phyloP scores from a whole-genome alignment of 53 echinoderm and acorn worm genomes.

The Zoroaster sp. region DNA sequence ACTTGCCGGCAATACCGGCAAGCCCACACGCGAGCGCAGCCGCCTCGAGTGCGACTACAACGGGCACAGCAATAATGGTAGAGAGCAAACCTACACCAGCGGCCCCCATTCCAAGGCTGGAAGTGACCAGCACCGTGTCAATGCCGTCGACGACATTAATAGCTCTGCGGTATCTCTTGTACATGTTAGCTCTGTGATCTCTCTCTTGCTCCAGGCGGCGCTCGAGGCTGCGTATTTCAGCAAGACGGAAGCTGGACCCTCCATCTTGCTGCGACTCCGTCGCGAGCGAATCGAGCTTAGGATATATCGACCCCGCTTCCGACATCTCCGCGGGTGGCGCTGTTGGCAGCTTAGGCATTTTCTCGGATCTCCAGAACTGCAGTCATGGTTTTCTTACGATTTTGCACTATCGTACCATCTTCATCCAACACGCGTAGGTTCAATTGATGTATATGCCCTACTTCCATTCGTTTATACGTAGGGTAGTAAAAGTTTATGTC shows the following conservation, averaged over 20 bases:
- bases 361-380: too few relatives aligned
- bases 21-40: too few relatives aligned
- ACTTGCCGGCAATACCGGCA: constrained; percentile 11
- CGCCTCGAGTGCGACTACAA: too few relatives aligned
- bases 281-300: too few relatives aligned
- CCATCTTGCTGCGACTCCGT: too few relatives aligned
- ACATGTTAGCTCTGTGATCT: background rate
- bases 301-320: too few relatives aligned
- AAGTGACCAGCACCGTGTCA: background rate
- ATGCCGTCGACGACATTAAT: too few relatives aligned
- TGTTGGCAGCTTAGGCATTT: too few relatives aligned
- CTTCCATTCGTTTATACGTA: background rate
- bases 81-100: constrained; percentile 14
- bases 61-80: background rate
- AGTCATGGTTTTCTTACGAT: too few relatives aligned
- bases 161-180: background rate
- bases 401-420: background rate
- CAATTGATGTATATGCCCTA: constrained; percentile 3
- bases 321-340: background rate
- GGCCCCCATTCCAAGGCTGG: background rate
- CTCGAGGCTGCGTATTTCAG: background rate
- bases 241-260: too few relatives aligned
- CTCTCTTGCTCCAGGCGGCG: background rate
- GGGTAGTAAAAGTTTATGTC: too few relatives aligned
- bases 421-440: constrained; percentile 18